A percentile compares a stretch with the other conserved stretches of the same genome.
Evolutionary conservation across 2,797 vertebrate genomes (phyloP).

Genomic region (Chaetophractus vellerosus): DNA sequence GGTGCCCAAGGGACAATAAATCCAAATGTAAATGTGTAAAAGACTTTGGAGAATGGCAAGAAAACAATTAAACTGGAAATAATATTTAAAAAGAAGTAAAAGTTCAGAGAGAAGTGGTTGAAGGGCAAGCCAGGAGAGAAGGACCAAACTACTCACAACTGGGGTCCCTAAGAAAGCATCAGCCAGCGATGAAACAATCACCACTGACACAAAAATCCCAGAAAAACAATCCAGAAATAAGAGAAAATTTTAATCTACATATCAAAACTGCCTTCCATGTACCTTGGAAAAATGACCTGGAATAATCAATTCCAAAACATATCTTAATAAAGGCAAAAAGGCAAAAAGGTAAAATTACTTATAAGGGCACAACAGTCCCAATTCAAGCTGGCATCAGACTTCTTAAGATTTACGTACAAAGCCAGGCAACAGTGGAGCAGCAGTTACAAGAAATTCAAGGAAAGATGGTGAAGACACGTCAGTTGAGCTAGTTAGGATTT

Average conservation of each 20-base stretch:
- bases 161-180: not conserved
- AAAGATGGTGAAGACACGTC: not conserved
- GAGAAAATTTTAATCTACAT: not conserved
- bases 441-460: not conserved
- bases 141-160: not conserved
- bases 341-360: not conserved
- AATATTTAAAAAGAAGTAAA: not conserved
- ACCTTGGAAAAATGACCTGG: not conserved
- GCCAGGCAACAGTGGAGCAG: not conserved
- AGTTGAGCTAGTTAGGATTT: not conserved
- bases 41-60: not conserved
- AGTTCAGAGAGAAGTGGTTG: not conserved
- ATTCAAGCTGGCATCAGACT: not conserved
- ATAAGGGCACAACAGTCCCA: not conserved
- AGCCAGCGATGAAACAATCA: not conserved
- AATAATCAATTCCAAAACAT: conserved; percentile 4
- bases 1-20: not conserved
- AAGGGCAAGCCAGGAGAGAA: not conserved
- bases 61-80: not conserved
- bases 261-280: not conserved
- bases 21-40: not conserved
- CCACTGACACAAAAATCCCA: not conserved
- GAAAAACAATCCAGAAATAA: not conserved
- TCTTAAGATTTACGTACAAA: not conserved
- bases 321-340: not conserved